Base-by-base conservation (phyloP, 2,888 invertebrate species). In the Herminia tarsipennalis region DNA sequence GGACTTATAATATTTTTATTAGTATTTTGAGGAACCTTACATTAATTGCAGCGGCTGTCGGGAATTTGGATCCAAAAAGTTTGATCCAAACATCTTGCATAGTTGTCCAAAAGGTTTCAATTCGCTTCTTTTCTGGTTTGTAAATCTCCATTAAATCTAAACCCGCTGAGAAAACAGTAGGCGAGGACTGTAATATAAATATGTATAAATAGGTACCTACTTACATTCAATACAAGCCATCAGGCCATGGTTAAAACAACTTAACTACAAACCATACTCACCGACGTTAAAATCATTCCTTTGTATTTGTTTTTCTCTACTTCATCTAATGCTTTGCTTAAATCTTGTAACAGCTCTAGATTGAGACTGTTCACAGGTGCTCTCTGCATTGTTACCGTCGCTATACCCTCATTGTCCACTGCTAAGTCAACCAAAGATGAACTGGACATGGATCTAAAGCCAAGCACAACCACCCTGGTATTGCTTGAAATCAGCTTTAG, bases 381-480 rank as follows among this genome's bases (percentile, higher is more conserved):
- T 33, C 20, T 33, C 13, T 33, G 33, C 21, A 33, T 21, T 8
- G 33, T 33, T 8, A 33, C 12, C 10, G 21, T 33, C 10, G 33
- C 33, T 21, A 33, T 33, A 12, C 33, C 33, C 1, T 18, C 21
- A 33, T 6, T 33, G n/a, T 33, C 33, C 3, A 33, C 21, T 13
- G 10, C 20, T 2, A 33, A n/a, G 3, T 12, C 21, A 8, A 21
- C 21, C 3, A 33, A 9, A 6, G 33, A 14, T 3, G 8, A 33
- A 21, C 13, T 21, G 6, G 21, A 21, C 33, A 32, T 9, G 5
- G 14, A 4, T 4, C 27, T 9, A 8, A 6, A 12, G 16, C 16
- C 3, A 4, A 4, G 13, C 16, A 4, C 13, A 5, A 29, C 16
- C 8, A 5, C n/a, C 6, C n/a, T 14, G 2, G 4, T 8, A 6